Conservation (phyloP, 2,797 vertebrate genomes). For the Salarias fasciatus region DNA sequence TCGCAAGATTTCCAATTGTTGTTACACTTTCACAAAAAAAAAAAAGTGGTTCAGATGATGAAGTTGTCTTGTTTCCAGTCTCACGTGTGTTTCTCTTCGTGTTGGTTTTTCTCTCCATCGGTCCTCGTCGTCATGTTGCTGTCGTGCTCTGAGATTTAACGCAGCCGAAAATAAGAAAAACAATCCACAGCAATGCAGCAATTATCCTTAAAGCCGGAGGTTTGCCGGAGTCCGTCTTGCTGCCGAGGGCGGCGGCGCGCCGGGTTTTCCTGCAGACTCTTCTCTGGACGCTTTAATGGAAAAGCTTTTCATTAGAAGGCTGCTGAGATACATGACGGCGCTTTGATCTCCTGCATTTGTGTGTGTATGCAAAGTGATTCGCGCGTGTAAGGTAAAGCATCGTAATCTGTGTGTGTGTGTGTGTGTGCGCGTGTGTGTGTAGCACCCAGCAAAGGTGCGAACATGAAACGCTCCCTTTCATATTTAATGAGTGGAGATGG, state of each 20-base stretch:
- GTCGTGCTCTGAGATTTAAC: too few species aligned
- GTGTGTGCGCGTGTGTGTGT: background rate
- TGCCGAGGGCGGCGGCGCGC: slow-evolving; percentile 24
- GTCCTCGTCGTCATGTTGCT: background rate
- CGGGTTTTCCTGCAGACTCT: slow-evolving; percentile 36
- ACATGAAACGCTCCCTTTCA: slow-evolving; percentile 70
- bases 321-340: slow-evolving; percentile 49
- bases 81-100: background rate
- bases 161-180: slow-evolving; percentile 3
- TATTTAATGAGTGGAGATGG: slow-evolving; percentile 76
- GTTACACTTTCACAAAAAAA: too few species aligned
- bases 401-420: slow-evolving; percentile 22
- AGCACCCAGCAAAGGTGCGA: slow-evolving; percentile 58
- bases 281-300: slow-evolving; percentile 50
- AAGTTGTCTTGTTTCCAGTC: background rate
- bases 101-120: background rate
- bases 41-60: background rate
- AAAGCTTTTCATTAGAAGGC: slow-evolving; percentile 51
- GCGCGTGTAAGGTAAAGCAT: slow-evolving; percentile 25
- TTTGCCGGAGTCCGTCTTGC: slow-evolving; percentile 2
- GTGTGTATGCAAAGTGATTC: slow-evolving; percentile 15
- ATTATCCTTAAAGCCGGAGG: background rate
- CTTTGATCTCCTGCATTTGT: slow-evolving; percentile 58
- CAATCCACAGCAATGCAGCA: background rate
- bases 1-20: too few species aligned